These are phyloP conservation scores for Crematogaster levior DNA, from an alignment of 2,888 invertebrate species.

Conservation along the genomic window DNA sequence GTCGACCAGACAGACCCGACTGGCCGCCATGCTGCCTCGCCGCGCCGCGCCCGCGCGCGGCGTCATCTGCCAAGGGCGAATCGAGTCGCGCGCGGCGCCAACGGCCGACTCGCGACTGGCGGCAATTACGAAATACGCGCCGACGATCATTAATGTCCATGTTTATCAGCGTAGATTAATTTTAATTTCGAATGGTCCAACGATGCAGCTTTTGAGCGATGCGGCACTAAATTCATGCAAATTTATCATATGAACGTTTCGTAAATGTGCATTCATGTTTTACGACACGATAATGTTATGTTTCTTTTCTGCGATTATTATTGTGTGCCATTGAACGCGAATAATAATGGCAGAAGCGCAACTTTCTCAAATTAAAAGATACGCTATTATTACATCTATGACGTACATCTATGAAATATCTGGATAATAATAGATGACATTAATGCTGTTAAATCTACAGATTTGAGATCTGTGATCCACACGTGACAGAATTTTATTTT, in stretches of 20 bases:
- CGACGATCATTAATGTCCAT: too few species aligned
- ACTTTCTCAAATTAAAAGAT: not conserved
- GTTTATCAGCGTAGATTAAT: too few species aligned
- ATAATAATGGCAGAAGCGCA: not conserved
- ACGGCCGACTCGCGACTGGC: not conserved
- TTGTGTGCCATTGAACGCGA: not conserved
- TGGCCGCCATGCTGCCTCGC: constrained; percentile 50
- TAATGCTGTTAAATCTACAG: not conserved
- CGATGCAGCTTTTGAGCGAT: not conserved
- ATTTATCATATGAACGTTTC: not conserved
- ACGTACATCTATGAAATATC: not conserved
- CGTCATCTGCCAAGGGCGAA: not conserved
- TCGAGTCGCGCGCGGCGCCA: too few species aligned
- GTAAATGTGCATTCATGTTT: not conserved
- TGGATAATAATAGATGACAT: not conserved
- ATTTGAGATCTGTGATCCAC: not conserved
- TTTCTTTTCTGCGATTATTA: not conserved
- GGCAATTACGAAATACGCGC: not conserved
- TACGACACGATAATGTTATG: not conserved
- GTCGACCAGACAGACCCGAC: constrained; percentile 41
- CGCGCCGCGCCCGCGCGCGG: not conserved
- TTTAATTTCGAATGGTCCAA: not conserved
- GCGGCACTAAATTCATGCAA: not conserved
- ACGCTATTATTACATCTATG: not conserved
- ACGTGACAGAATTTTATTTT: too few species aligned